These are phyloP conservation scores for Melangyna quadrimaculata DNA, from an alignment of 2,888 invertebrate genomes.

Conservation along the genomic window DNA sequence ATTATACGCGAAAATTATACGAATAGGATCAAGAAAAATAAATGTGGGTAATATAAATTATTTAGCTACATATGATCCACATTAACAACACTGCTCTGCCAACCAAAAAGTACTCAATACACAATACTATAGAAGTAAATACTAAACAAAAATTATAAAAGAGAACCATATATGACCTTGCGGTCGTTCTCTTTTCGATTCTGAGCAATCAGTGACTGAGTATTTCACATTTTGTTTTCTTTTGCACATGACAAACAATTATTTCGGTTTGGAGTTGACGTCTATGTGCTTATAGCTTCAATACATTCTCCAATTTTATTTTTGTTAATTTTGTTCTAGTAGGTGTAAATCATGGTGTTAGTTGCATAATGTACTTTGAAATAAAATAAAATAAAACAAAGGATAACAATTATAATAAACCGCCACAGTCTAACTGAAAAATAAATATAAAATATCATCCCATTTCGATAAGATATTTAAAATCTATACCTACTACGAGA, in stretches of 20 bases:
- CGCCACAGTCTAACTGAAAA: not conserved
- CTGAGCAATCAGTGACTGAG: not conserved
- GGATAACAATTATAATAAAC: not conserved
- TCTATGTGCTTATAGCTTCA: not conserved
- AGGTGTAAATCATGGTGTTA: not conserved
- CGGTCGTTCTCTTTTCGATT: not conserved
- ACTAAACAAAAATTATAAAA: not conserved
- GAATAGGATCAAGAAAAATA: too few species aligned
- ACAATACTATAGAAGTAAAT: not conserved
- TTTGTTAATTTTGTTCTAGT: not conserved
- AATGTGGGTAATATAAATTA: not conserved
- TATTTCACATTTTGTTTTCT: not conserved
- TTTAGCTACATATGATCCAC: not conserved
- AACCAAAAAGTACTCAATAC: not conserved
- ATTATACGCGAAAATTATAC: too few species aligned
- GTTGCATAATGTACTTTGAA: constrained; percentile 18
- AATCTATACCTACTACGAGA: too few species aligned
- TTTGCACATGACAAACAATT: constrained; percentile 6
- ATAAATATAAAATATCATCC: not conserved
- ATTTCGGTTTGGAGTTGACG: not conserved
- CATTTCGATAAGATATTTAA: constrained; percentile 9
- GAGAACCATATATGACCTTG: not conserved
- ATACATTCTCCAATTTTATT: not conserved
- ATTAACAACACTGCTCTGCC: not conserved
- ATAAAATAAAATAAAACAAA: not conserved